Evolutionary conservation across 2,888 invertebrate genomes (phyloP), one percentile per base, ranked within the genome.

Genomic region (Lasioglossum morio): DNA sequence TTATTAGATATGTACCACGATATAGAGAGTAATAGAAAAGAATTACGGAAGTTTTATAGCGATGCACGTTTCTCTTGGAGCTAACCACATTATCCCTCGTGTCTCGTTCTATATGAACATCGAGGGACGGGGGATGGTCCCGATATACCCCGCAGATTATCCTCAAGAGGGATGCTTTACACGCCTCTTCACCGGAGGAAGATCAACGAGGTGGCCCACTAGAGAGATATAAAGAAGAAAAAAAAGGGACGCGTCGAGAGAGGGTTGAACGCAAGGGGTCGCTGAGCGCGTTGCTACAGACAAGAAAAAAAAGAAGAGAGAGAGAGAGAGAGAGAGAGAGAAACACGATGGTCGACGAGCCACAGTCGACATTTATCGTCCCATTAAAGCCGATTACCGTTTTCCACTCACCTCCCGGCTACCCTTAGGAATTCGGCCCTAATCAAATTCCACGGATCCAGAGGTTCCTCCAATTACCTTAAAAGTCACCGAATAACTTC

Each of bases 201-300:
- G 87, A 83, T 87, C 87, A 83, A 83, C 87, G 87, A 80, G 87
- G 87, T 87, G 83, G 87, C 83, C 87, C 87, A 83, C 87, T 87
- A 83, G 48, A 86, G 79, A 87, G 83, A 83, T 73, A 87, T 77
- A 87, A 87, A 87, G 80, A 80, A 81, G 83, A 70, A 78, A 69
- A 43, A 86, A 85, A 87, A 80, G 83, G 75, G 83, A 80, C 87
- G 77, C 86, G 75, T 81, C 80, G 83, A 83, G 80, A 83, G 87
- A 86, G 86, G 87, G 83, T 87, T 83, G 77, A 87, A 75, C 70
- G 77, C 63, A 87, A 53, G 87, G 87, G 87, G 83, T 83, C 76
- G 80, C 72, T 79, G 66, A 66, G 66, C 77, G 77, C 34, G 43
- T 77, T 83, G 82, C 63, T 63, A 63, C 63, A 63, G 16, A 63